Evolutionary conservation across 2,888 invertebrate genomes (phyloP).

Genomic region (Lithodes maja): DNA sequence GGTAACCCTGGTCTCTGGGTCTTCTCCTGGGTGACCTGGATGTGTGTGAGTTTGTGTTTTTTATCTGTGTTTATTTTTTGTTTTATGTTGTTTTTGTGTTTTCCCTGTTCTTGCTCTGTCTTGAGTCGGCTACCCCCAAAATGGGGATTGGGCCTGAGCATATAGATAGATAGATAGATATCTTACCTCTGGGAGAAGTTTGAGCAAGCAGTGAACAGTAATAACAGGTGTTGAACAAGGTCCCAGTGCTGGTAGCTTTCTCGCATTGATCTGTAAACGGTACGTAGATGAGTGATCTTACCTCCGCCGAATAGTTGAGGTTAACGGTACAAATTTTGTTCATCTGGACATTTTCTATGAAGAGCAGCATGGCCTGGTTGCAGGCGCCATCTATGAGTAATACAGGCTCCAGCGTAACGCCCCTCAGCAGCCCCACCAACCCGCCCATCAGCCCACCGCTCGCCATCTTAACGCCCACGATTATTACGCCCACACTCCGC

Average conservation of each 20-base stretch:
- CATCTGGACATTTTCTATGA: slow-evolving; percentile 63
- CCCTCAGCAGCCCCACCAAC: neutral
- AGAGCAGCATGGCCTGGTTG: slow-evolving; percentile 57
- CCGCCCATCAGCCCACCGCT: neutral
- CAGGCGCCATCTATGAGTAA: slow-evolving; percentile 54
- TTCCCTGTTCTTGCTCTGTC: no score
- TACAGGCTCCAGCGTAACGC: slow-evolving; percentile 47
- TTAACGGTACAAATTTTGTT: slow-evolving; percentile 54
- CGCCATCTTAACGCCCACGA: neutral
- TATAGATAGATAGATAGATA: no score
- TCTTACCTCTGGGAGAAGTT: neutral
- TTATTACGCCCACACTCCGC: no score
- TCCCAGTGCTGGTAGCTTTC: slow-evolving; percentile 1
- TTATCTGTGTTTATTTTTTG: no score
- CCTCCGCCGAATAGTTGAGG: slow-evolving; percentile 50
- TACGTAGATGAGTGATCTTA: slow-evolving; percentile 9
- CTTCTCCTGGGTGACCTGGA: no score
- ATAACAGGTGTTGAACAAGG: neutral
- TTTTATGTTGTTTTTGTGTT: no score
- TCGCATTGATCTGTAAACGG: no score
- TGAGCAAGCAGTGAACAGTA: neutral
- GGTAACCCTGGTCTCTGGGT: no score
- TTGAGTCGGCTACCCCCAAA: no score
- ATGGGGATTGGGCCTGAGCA: no score
- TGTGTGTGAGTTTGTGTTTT: no score